Conservation (phyloP, 2,888 invertebrate genomes). For the Trissoscelio sp. region DNA sequence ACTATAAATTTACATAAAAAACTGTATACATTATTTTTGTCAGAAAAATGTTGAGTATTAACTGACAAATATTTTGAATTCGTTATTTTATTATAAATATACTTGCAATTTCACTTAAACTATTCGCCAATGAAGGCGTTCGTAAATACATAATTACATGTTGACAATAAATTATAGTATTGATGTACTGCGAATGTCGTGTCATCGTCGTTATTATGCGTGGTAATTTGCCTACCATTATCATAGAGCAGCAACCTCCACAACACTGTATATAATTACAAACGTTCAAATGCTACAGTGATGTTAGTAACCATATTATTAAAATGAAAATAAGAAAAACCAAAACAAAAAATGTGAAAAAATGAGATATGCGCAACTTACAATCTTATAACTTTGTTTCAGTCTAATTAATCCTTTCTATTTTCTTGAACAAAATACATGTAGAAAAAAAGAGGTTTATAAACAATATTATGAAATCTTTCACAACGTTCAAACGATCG, state of each 20-base stretch:
- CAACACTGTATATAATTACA: conserved; percentile 60
- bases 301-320: conserved; percentile 44
- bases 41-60: conserved; percentile 6
- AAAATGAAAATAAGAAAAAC: conserved; percentile 34
- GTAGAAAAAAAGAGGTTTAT: conserved; percentile 24
- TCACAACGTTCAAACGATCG: conserved; percentile 45
- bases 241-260: conserved; percentile 65
- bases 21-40: too few relatives aligned
- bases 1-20: too few relatives aligned
- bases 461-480: conserved; percentile 41
- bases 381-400: conserved; percentile 24
- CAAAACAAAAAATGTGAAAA: conserved; percentile 11
- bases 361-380: conserved; percentile 26
- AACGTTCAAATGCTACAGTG: conserved; percentile 47
- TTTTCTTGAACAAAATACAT: conserved; percentile 7
- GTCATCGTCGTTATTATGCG: conserved; percentile 68
- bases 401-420: conserved; percentile 29
- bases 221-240: conserved; percentile 67
- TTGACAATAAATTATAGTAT: conserved; percentile 66
- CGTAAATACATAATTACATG: conserved; percentile 66
- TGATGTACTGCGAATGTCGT: conserved; percentile 64
- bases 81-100: conserved; percentile 44
- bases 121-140: conserved; percentile 63
- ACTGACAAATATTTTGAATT: conserved; percentile 44
- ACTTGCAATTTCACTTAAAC: conserved; percentile 62